Conservation (phyloP, 2,113 vertebrate species). For the Dicaeum eximium region DNA sequence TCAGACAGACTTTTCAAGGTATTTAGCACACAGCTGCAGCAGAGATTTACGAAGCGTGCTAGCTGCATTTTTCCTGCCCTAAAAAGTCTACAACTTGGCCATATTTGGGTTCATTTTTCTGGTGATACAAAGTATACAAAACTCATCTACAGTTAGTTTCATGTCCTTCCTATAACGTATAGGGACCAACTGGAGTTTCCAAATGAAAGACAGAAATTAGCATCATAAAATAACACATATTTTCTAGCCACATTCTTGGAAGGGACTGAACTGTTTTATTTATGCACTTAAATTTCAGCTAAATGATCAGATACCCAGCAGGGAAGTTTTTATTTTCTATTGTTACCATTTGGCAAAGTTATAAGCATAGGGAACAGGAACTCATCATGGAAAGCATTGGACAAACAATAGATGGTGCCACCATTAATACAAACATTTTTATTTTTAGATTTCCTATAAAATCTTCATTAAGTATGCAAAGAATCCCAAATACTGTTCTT, state of each 20-base stretch:
- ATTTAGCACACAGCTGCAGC: background rate
- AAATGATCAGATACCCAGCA: conserved; percentile 9
- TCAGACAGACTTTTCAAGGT: background rate
- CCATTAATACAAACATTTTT: conserved; percentile 2
- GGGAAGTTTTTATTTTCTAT: conserved; percentile 4
- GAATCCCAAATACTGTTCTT: background rate
- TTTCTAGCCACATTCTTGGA: conserved; percentile 25
- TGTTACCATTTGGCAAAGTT: conserved; percentile 27
- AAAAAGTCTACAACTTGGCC: background rate
- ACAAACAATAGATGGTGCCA: background rate
- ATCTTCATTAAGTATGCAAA: background rate
- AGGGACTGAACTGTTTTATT: background rate
- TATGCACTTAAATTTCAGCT: conserved; percentile 14
- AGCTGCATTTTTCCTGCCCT: background rate
- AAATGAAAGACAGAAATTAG: conserved; percentile 38
- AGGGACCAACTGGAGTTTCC: background rate
- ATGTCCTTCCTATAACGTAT: background rate
- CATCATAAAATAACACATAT: conserved; percentile 8
- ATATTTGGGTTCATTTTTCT: background rate
- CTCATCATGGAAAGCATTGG: background rate
- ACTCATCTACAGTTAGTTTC: background rate
- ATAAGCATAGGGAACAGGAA: background rate
- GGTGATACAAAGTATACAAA: background rate
- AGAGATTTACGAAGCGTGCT: background rate
- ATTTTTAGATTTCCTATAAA: conserved; percentile 45